These are phyloP conservation scores for Phrynocephalus guinanensis DNA, from an alignment of 2,797 vertebrate genomes.

Conservation along the genomic window DNA sequence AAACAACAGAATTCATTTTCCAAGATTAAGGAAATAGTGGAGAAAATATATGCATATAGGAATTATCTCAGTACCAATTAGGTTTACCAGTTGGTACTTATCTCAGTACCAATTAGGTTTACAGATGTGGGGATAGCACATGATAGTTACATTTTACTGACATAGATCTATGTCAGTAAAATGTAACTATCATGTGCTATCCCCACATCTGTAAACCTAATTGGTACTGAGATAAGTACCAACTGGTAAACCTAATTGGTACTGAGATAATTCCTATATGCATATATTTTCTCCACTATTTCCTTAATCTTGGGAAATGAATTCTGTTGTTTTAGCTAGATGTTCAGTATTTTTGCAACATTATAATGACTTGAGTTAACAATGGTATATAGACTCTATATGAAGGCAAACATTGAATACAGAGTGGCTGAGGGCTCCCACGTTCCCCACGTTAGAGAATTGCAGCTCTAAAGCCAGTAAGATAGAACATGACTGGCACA, in stretches of 20 bases:
- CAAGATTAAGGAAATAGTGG: not conserved
- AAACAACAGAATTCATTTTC: not conserved
- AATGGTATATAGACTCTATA: too few relatives aligned
- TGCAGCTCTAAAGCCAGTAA: not conserved
- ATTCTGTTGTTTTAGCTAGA: not conserved
- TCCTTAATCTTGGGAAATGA: not conserved
- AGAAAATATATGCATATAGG: not conserved
- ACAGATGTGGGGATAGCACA: too few relatives aligned
- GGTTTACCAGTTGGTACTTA: too few relatives aligned
- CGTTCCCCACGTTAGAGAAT: not conserved
- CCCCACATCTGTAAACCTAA: too few relatives aligned
- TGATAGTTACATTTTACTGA: not conserved
- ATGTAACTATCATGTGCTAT: too few relatives aligned
- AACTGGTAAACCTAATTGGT: too few relatives aligned
- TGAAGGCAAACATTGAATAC: not conserved
- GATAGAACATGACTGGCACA: not conserved
- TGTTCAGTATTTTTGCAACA: too few relatives aligned
- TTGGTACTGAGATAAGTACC: too few relatives aligned
- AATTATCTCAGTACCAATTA: too few relatives aligned
- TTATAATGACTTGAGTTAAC: not conserved
- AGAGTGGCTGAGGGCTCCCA: too few relatives aligned
- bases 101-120: too few relatives aligned
- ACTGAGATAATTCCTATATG: not conserved
- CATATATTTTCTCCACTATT: too few relatives aligned
- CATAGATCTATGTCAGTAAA: not conserved